Percentiles rank a stretch among this genome's conserved stretches.
These are phyloP conservation scores for Rhopalosiphum nymphaeae DNA, from an alignment of 2,888 invertebrate species.

Conservation along the genomic window DNA sequence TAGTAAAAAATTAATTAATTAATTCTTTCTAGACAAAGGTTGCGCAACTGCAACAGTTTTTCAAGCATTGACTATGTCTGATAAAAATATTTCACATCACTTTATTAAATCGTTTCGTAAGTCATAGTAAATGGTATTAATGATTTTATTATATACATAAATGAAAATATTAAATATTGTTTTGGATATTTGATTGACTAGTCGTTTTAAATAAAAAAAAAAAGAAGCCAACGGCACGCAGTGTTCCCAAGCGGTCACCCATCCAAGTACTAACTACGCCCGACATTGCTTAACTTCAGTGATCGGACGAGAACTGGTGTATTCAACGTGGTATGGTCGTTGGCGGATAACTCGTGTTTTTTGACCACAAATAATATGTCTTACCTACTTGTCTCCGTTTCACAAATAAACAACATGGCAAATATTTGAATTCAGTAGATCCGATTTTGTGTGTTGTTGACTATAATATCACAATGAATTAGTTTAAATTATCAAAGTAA, in stretches of 20 bases:
- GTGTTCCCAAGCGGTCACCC: neutral
- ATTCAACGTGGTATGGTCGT: constrained; percentile 11
- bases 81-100: neutral
- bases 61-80: neutral
- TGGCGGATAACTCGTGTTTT: fast-evolving
- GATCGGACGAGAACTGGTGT: constrained; percentile 11
- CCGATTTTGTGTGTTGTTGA: too few relatives aligned
- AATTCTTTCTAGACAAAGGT: neutral
- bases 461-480: too few relatives aligned
- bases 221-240: neutral
- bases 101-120: neutral
- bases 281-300: neutral
- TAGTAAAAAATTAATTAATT: too few relatives aligned
- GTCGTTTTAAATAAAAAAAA: neutral
- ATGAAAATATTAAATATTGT: neutral
- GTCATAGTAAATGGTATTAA: neutral
- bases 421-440: too few relatives aligned
- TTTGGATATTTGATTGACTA: neutral
- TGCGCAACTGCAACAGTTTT: neutral
- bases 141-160: neutral
- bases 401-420: too few relatives aligned
- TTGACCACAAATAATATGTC: too few relatives aligned
- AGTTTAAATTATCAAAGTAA: too few relatives aligned
- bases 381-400: too few relatives aligned
- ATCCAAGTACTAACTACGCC: constrained; percentile 7